A percentile compares a stretch with the other conserved stretches of the same genome.
Conservation (phyloP, 2,888 invertebrate species). For the Ethmia dodecea region DNA sequence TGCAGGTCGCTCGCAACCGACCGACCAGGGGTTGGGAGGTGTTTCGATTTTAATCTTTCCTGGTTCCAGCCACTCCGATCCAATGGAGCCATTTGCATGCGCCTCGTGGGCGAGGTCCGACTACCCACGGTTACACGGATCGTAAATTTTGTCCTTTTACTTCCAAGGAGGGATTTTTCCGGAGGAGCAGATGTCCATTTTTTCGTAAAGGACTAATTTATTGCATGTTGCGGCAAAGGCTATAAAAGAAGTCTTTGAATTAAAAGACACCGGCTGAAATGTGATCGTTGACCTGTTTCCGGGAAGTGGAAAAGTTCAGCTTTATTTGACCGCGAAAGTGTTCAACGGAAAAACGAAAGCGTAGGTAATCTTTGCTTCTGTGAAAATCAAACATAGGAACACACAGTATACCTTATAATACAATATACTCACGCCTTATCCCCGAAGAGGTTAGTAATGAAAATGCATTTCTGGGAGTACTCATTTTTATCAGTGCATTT, state of each 20-base stretch:
- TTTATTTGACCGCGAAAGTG: constrained; percentile 13
- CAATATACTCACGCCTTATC: too few species aligned
- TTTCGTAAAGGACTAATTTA: constrained; percentile 69
- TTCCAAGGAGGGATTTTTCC: constrained; percentile 62
- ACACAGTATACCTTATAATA: too few species aligned
- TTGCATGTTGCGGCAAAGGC: constrained; percentile 59
- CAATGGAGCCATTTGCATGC: constrained; percentile 74
- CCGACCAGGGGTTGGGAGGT: constrained; percentile 38
- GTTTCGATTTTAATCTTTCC: constrained; percentile 56
- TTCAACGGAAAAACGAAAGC: background rate
- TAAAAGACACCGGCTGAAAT: constrained; percentile 51
- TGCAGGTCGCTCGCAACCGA: constrained; percentile 7
- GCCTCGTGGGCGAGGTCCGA: constrained; percentile 63
- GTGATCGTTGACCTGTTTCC: constrained; percentile 49
- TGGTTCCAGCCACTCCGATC: constrained; percentile 46
- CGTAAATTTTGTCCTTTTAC: constrained; percentile 75
- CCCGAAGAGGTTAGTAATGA: too few species aligned
- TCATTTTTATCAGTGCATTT: too few species aligned
- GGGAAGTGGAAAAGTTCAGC: constrained; percentile 24
- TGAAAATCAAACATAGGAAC: too few species aligned
- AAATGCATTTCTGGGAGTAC: too few species aligned
- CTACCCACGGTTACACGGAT: constrained; percentile 69
- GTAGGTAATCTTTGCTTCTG: constrained; percentile 12
- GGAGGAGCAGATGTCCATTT: constrained; percentile 69
- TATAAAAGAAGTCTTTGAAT: constrained; percentile 59